Evolutionary conservation across 2,888 invertebrate genomes (phyloP).

Genomic region (Lasius fuliginosus): DNA sequence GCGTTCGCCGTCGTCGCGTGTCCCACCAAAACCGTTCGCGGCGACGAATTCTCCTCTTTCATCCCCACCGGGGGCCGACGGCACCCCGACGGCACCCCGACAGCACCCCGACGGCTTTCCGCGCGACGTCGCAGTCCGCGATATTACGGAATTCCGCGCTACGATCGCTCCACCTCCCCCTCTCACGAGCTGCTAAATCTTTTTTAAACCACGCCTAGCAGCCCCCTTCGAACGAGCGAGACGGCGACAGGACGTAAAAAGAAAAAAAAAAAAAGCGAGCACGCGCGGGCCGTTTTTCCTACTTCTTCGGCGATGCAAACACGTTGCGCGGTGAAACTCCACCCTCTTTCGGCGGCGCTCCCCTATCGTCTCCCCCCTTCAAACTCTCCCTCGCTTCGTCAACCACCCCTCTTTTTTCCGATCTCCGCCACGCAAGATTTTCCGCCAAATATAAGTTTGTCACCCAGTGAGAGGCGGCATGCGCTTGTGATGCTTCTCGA

Average conservation of each 20-base stretch:
- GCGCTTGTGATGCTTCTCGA: constrained; percentile 50
- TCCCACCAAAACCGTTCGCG: constrained; percentile 60
- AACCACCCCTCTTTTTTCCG: constrained; percentile 10
- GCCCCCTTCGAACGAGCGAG: constrained; percentile 60
- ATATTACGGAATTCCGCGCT: constrained; percentile 78
- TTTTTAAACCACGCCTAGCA: constrained; percentile 83
- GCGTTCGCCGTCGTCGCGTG: constrained; percentile 52
- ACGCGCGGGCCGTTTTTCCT: constrained; percentile 76
- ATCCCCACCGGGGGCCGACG: constrained; percentile 53
- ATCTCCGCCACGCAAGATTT: constrained; percentile 62
- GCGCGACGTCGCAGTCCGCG: constrained; percentile 66
- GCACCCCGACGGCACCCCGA: constrained; percentile 57
- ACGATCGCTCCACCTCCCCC: constrained; percentile 76
- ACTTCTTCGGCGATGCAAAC: constrained; percentile 73
- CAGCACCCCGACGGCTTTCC: constrained; percentile 58
- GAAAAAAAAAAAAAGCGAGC: constrained; percentile 65
- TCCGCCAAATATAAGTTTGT: constrained; percentile 61
- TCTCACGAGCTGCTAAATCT: constrained; percentile 70
- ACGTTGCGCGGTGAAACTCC: constrained; percentile 69
- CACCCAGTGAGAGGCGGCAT: constrained; percentile 50
- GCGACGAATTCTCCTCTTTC: constrained; percentile 74
- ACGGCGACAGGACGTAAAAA: constrained; percentile 63
- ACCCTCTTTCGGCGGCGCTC: constrained; percentile 66
- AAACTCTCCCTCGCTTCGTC: constrained; percentile 5
- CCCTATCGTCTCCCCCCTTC: neutral